These are phyloP conservation scores for Gnatocerus cornutus DNA, from an alignment of 2,888 invertebrate genomes.

Conservation along the genomic window DNA sequence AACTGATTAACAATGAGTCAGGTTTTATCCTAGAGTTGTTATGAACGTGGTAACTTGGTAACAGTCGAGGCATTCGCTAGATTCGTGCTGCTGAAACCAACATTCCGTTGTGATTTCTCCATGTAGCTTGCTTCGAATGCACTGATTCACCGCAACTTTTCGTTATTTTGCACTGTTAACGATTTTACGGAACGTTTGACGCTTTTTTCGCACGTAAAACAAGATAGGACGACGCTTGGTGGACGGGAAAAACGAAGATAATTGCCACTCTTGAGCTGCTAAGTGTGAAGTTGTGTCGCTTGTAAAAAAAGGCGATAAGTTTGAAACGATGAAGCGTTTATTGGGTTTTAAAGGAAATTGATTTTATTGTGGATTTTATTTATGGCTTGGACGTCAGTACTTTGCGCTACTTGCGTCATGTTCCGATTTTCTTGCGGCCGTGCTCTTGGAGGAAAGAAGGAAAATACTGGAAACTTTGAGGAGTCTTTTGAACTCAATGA, in stretches of 20 bases:
- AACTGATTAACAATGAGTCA: slow-evolving; percentile 60
- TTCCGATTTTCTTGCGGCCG: too few species aligned
- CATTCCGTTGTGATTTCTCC: slow-evolving; percentile 44
- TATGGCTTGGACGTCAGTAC: too few species aligned
- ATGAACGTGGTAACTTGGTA: slow-evolving; percentile 56
- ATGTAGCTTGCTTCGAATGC: slow-evolving; percentile 24
- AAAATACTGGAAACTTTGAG: too few species aligned
- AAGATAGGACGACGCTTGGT: neutral
- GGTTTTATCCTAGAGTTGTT: slow-evolving; percentile 58
- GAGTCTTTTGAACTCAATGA: too few species aligned
- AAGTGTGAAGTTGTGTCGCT: too few species aligned
- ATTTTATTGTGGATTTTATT: too few species aligned
- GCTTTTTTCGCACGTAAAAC: slow-evolving; percentile 4
- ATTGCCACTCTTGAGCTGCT: neutral
- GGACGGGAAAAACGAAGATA: neutral
- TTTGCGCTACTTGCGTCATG: too few species aligned
- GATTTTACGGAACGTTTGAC: slow-evolving; percentile 12
- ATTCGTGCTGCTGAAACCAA: slow-evolving; percentile 42
- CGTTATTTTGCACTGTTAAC: neutral
- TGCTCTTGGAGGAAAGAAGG: too few species aligned
- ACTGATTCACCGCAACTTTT: slow-evolving; percentile 27
- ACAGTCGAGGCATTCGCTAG: slow-evolving; percentile 37
- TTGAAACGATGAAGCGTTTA: too few species aligned
- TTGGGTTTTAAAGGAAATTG: too few species aligned
- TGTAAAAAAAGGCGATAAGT: too few species aligned